Evolutionary conservation across 1,140 invertebrate species (phyloP).

Genomic region (Physella acuta): DNA sequence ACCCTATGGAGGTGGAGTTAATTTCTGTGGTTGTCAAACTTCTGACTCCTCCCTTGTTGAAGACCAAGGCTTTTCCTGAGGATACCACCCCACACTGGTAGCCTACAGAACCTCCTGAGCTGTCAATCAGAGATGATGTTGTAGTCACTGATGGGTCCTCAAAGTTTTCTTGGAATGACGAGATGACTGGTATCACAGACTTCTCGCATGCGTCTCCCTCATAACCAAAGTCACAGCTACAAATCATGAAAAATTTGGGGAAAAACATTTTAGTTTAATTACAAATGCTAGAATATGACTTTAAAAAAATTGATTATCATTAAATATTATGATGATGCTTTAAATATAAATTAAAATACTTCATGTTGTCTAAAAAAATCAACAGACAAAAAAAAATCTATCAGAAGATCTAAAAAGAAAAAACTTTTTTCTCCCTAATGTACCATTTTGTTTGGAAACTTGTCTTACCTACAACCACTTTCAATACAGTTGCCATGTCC

Average conservation of each 20-base stretch:
- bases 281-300: no score
- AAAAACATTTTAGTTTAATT: no score
- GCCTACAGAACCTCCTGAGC: constrained; percentile 48
- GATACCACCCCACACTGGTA: constrained; percentile 60
- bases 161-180: constrained; percentile 57
- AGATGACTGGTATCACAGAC: constrained; percentile 45
- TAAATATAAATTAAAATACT: background rate
- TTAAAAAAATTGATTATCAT: background rate
- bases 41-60: constrained; percentile 54
- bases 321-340: background rate
- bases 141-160: constrained; percentile 33
- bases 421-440: no score
- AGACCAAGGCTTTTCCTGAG: constrained; percentile 60
- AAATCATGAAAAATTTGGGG: no score
- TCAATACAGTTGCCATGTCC: constrained; percentile 56
- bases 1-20: constrained; percentile 57
- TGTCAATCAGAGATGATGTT: constrained; percentile 30
- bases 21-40: constrained; percentile 57
- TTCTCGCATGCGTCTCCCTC: constrained; percentile 52
- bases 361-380: background rate
- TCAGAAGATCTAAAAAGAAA: no score
- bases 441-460: no score
- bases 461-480: constrained; percentile 55
- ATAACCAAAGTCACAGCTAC: constrained; percentile 62
- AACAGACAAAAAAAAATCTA: no score